phyloP scores from a whole-genome alignment of 1,140 invertebrate species.

The Dryas iulia region DNA sequence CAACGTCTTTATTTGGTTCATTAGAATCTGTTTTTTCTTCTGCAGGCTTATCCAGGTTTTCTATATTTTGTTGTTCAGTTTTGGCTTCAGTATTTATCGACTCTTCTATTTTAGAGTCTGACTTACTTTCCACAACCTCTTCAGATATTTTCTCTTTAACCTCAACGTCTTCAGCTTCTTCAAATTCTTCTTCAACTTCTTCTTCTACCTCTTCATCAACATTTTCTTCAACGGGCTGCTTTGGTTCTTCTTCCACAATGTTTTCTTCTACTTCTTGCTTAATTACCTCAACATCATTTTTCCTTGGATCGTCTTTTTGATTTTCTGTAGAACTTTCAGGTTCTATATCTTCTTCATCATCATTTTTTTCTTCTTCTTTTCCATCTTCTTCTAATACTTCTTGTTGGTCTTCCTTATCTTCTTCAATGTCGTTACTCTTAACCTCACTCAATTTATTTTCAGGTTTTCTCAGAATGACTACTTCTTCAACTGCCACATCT shows the following conservation, averaged over 20 bases:
- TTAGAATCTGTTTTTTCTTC: slow-evolving; percentile 26
- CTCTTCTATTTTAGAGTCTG: slow-evolving; percentile 27
- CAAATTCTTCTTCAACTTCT: slow-evolving; percentile 39
- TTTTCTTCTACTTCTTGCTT: slow-evolving; percentile 28
- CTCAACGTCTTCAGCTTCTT: slow-evolving; percentile 41
- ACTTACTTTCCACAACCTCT: slow-evolving; percentile 28
- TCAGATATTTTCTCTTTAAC: slow-evolving; percentile 8
- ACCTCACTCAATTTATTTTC: slow-evolving; percentile 32
- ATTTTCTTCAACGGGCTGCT: slow-evolving; percentile 22
- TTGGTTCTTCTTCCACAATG: slow-evolving; percentile 26
- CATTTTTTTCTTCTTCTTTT: slow-evolving; percentile 42
- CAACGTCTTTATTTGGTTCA: slow-evolving; percentile 28
- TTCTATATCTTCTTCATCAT: slow-evolving; percentile 35
- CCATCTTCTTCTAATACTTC: slow-evolving; percentile 40
- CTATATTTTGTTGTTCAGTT: slow-evolving; percentile 29
- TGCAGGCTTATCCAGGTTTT: slow-evolving; percentile 17
- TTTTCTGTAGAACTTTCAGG: slow-evolving; percentile 29
- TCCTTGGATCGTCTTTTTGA: slow-evolving; percentile 25
- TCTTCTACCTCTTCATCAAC: slow-evolving; percentile 33
- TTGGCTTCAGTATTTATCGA: slow-evolving; percentile 17
- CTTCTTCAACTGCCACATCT: slow-evolving; percentile 32
- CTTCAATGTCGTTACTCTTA: slow-evolving; percentile 21
- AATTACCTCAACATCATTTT: slow-evolving; percentile 29
- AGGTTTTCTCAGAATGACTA: slow-evolving; percentile 26
- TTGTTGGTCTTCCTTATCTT: slow-evolving; percentile 19